Evolutionary conservation across 1,140 invertebrate genomes (phyloP).

Genomic region (Lepidurus arcticus): DNA sequence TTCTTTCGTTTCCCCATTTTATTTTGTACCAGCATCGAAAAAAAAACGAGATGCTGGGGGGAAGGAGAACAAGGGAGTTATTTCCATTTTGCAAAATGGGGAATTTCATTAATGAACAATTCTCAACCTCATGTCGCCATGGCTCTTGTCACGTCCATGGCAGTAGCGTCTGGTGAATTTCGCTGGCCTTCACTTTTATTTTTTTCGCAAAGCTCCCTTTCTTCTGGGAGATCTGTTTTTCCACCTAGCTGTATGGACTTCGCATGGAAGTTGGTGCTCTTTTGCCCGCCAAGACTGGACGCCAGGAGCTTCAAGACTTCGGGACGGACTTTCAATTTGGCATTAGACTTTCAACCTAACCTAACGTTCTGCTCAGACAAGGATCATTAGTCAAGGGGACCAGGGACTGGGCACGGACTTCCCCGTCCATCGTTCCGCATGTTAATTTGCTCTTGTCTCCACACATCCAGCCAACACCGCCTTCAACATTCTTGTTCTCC

Average conservation of each 20-base stretch:
- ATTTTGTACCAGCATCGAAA: not conserved
- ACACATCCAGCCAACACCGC: not conserved
- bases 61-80: not conserved
- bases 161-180: not conserved
- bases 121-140: not conserved
- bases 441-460: constrained; percentile 21
- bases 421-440: constrained; percentile 1
- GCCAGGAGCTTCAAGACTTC: not conserved
- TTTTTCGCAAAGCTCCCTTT: not conserved
- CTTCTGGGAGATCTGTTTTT: not conserved
- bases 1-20: constrained; percentile 18
- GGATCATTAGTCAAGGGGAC: constrained; percentile 17
- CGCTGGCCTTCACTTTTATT: not conserved
- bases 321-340: not conserved
- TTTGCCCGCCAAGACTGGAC: too few species aligned
- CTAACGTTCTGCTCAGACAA: not conserved
- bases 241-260: too few species aligned
- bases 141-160: not conserved
- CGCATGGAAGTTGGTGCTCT: too few species aligned
- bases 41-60: not conserved
- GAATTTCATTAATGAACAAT: constrained; percentile 5
- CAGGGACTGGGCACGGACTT: not conserved
- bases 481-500: not conserved
- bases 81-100: constrained; percentile 10
- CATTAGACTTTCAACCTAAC: not conserved